These are phyloP conservation scores for Dicentrarchus labrax DNA, from an alignment of 2,113 vertebrate genomes.

Conservation along the genomic window DNA sequence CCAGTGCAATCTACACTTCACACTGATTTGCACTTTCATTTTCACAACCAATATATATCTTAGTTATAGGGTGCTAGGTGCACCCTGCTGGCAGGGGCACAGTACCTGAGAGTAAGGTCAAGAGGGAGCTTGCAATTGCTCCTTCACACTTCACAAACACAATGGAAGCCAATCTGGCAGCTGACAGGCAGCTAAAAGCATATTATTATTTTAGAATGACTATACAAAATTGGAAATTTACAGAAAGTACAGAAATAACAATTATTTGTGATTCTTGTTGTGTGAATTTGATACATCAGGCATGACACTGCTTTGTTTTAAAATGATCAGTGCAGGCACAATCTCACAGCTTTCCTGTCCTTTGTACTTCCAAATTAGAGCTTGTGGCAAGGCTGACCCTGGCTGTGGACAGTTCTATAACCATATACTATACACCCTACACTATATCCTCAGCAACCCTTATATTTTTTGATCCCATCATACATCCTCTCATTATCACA, in stretches of 20 bases:
- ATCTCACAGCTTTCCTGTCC: not conserved
- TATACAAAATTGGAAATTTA: slow-evolving; percentile 23
- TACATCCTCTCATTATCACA: not conserved
- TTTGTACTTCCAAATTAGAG: not conserved
- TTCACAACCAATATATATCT: slow-evolving; percentile 24
- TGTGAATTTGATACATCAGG: slow-evolving; percentile 11
- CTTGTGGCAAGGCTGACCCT: slow-evolving; percentile 4
- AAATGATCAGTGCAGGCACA: not conserved
- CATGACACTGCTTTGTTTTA: not conserved
- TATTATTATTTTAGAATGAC: slow-evolving; percentile 25
- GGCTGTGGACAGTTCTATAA: not conserved
- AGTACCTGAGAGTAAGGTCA: slow-evolving; percentile 34
- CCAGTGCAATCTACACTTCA: slow-evolving; percentile 5
- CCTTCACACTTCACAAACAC: slow-evolving; percentile 21
- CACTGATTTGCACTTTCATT: slow-evolving; percentile 56
- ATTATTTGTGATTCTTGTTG: slow-evolving; percentile 1
- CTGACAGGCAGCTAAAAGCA: slow-evolving; percentile 34
- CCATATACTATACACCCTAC: not conserved
- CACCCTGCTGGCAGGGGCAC: slow-evolving; percentile 4
- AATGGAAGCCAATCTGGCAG: slow-evolving; percentile 32
- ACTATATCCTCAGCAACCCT: no score
- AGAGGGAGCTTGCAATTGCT: slow-evolving; percentile 21
- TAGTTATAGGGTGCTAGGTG: slow-evolving; percentile 20
- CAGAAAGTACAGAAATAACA: not conserved
- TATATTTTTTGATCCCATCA: not conserved